A percentile compares a stretch with the other conserved stretches of the same genome.
phyloP scores from a whole-genome alignment of 2,113 vertebrate genomes.

The Vicugna pacos region DNA sequence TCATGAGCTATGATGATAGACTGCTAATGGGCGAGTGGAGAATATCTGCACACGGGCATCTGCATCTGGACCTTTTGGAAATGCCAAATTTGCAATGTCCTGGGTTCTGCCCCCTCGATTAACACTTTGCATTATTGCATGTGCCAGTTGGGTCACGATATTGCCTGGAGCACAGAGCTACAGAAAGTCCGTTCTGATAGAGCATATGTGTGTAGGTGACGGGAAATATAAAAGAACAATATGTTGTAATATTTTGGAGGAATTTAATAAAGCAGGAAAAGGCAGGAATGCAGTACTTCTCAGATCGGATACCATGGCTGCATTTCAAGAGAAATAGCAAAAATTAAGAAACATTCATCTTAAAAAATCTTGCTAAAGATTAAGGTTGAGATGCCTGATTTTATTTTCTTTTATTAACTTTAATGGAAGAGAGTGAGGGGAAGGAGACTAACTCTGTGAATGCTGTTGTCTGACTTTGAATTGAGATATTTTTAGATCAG shows the following conservation, averaged over 20 bases:
- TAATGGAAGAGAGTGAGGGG: not conserved
- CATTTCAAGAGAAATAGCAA: not conserved
- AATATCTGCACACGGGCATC: not conserved
- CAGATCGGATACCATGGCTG: not conserved
- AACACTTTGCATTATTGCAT: not conserved
- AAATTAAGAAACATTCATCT: not conserved
- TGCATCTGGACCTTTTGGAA: not conserved
- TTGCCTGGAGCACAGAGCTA: not conserved
- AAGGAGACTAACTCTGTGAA: not conserved
- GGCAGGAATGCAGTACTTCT: not conserved
- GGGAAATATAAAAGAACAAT: not conserved
- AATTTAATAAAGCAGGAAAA: slow-evolving; percentile 14
- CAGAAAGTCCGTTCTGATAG: not conserved
- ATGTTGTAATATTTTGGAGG: not conserved
- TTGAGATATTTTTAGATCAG: slow-evolving; percentile 17
- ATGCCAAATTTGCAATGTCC: not conserved
- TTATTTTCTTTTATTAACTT: slow-evolving; percentile 5
- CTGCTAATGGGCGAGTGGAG: not conserved
- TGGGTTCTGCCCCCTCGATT: not conserved
- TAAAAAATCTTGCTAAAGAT: not conserved
- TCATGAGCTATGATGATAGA: not conserved
- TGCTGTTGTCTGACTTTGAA: not conserved
- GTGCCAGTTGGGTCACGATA: not conserved
- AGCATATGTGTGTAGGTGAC: not conserved
- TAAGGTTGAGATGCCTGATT: not conserved